Evolutionary conservation across 1,140 invertebrate genomes (phyloP).

Genomic region (Nymphalis io): DNA sequence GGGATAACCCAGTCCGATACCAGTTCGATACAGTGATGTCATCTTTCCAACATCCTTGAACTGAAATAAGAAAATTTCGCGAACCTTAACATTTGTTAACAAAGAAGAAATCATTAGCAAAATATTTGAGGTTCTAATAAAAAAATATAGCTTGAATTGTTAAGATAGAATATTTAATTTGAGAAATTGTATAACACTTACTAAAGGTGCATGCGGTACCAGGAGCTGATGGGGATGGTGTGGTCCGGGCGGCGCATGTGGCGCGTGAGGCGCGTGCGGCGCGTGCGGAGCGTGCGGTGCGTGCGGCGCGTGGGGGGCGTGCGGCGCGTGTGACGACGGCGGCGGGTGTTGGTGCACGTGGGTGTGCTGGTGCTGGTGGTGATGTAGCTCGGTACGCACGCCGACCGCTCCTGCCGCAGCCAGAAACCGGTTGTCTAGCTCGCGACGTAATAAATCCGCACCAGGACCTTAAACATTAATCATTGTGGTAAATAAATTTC

Average conservation of each 20-base stretch:
- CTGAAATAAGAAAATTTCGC: conserved; percentile 72
- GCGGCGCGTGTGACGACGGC: conserved; percentile 56
- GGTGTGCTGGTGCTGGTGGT: conserved; percentile 95
- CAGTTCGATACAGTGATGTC: conserved; percentile 89
- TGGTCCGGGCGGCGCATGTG: conserved; percentile 46
- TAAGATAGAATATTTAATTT: no score
- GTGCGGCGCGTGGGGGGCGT: conserved; percentile 82
- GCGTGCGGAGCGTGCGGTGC: conserved; percentile 81
- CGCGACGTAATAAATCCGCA: conserved; percentile 93
- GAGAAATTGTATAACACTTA: conserved; percentile 30
- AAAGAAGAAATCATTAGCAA: not conserved
- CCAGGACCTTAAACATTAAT: conserved; percentile 62
- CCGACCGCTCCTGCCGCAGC: conserved; percentile 74
- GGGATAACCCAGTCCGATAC: conserved; percentile 87
- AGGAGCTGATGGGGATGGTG: conserved; percentile 71
- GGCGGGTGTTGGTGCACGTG: conserved; percentile 93
- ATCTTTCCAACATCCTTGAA: conserved; percentile 95
- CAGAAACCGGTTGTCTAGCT: conserved; percentile 95
- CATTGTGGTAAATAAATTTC: conserved; percentile 1
- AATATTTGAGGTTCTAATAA: no score
- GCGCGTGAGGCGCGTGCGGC: conserved; percentile 74
- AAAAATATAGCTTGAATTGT: no score
- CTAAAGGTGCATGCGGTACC: conserved; percentile 77
- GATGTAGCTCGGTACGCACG: conserved; percentile 92
- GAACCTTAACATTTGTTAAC: conserved; percentile 1